Evolutionary conservation across 2,113 vertebrate species (phyloP), one percentile per base, ranked within the genome.

Genomic region (Phaethon lepturus): DNA sequence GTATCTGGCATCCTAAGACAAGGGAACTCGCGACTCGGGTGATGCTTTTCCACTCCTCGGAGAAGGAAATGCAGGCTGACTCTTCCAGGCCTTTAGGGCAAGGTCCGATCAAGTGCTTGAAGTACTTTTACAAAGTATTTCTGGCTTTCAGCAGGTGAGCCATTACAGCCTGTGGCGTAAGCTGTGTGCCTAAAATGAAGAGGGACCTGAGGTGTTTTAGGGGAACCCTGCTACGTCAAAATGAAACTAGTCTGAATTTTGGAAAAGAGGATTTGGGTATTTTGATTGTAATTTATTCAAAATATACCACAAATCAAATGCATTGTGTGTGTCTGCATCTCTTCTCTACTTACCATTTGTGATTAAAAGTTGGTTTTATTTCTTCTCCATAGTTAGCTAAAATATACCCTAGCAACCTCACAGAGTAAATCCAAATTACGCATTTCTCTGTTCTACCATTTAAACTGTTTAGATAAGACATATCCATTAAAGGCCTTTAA

Each of bases 401-500:
- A 95, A 66, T 88, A 91, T 11, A 79, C 84, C 67, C 84, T 35
- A 73, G 87, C 93, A 93, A 55, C 84, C 80, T 87, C 93, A n/a
- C 80, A 28, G 84, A 49, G 72, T 58, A 59, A 69, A 90, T 96
- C 87, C 90, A 90, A 95, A 91, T 93, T 87, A 79, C 29, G 11
- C 87, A 55, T 93, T 92, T 90, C 96, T 95, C 89, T 93, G 45
- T 85, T 87, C 93, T 88, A 3, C 94, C 93, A 55, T 89, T 93
- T 94, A 97, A 73, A 66, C 80, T 94, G 93, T 96, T 97, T 96
- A 93, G 91, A 94, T 95, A 97, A 96, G 92, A 89, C 72, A n/a
- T 93, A 94, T 40, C 96, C 92, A 93, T 94, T 94, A 95, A 93
- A 92, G 1, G 55, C 86, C 90, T 94, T 96, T 88, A 90, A 93